Evolutionary conservation across 2,113 vertebrate species (phyloP).

Genomic region (Vulpes lagopus): DNA sequence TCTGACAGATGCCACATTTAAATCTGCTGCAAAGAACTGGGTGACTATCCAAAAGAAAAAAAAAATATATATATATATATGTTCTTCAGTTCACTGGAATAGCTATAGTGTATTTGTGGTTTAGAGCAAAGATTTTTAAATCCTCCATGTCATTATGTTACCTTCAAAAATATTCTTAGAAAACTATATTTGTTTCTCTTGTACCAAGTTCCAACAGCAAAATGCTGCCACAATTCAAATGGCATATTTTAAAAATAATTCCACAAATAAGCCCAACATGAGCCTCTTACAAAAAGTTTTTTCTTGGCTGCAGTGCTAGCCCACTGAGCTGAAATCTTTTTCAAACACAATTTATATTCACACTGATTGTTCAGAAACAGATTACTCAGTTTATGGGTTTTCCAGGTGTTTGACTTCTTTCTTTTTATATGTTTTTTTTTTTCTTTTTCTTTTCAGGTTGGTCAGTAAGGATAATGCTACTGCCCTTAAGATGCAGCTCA

Average conservation of each 20-base stretch:
- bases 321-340: neutral
- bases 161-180: conserved; percentile 37
- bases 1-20: conserved; percentile 43
- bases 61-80: neutral
- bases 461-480: neutral
- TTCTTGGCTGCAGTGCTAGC: neutral
- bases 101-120: neutral
- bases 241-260: conserved; percentile 59
- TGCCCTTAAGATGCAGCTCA: neutral
- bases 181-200: conserved; percentile 42
- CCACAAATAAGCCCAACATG: neutral
- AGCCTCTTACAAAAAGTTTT: neutral
- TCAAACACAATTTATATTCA: neutral
- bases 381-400: neutral
- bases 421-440: neutral
- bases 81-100: neutral
- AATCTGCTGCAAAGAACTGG: neutral
- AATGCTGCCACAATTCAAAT: conserved; percentile 51
- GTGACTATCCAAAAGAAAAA: neutral
- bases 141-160: conserved; percentile 32
- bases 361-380: neutral
- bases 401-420: neutral
- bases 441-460: neutral
- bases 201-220: conserved; percentile 35
- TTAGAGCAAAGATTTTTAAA: conserved; percentile 53